phyloP scores from a whole-genome alignment of 2,113 vertebrate genomes.

The Centropristis striata region DNA sequence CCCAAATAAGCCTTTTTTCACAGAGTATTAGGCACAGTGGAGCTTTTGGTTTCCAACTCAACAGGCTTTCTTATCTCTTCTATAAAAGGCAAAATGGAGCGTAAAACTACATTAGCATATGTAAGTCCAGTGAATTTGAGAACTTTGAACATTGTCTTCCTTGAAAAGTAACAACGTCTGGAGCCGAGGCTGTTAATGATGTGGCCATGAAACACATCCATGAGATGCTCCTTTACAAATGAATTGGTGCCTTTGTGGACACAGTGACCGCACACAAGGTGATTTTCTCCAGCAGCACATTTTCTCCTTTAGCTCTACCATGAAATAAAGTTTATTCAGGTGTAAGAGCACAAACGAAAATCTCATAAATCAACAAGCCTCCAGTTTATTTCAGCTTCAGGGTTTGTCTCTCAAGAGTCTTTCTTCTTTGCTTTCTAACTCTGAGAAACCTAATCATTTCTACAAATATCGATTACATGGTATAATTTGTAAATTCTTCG shows the following conservation, averaged over 20 bases:
- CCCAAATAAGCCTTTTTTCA: constrained; percentile 17
- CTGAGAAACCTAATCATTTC: constrained; percentile 11
- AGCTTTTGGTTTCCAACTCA: constrained; percentile 23
- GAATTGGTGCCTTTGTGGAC: constrained; percentile 26
- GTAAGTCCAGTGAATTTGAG: constrained; percentile 25
- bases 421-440: constrained; percentile 16
- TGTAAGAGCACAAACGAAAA: constrained; percentile 21
- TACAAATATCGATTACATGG: constrained; percentile 41
- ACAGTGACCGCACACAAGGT: constrained; percentile 4
- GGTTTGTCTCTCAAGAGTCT: constrained; percentile 12
- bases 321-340: constrained; percentile 30
- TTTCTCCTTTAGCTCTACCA: constrained; percentile 1
- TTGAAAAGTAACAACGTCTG: not conserved
- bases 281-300: constrained; percentile 9
- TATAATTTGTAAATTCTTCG: constrained; percentile 30
- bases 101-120: constrained; percentile 37
- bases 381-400: constrained; percentile 13
- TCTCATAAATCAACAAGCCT: constrained; percentile 28
- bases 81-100: constrained; percentile 7
- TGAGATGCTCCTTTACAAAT: constrained; percentile 14
- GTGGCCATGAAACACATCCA: constrained; percentile 33
- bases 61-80: constrained; percentile 24
- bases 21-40: constrained; percentile 11
- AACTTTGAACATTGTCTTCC: constrained; percentile 32
- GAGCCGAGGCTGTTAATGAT: constrained; percentile 40